Evolutionary conservation across 2,888 invertebrate genomes (phyloP).

Genomic region (Creontiades dilutus): DNA sequence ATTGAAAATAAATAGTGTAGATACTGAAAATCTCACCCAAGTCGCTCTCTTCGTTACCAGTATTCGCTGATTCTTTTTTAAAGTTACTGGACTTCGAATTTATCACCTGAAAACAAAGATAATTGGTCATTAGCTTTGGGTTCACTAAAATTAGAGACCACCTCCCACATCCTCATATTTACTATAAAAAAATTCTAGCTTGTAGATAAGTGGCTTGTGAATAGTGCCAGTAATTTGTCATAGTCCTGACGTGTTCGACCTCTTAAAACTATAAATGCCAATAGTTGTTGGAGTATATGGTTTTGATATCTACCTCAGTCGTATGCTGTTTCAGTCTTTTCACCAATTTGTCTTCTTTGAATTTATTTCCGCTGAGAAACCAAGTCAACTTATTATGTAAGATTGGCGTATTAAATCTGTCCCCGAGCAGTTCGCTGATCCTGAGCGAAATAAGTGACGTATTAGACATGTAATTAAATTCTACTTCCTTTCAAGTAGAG

Average conservation of each 20-base stretch:
- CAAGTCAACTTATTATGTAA: constrained; percentile 29
- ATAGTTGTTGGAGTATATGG: no score
- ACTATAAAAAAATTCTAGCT: no score
- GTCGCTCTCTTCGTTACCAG: background rate
- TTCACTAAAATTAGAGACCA: no score
- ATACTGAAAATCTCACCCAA: background rate
- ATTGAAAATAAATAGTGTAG: no score
- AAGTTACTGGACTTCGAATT: background rate
- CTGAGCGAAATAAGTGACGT: background rate
- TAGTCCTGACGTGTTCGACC: no score
- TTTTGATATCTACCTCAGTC: background rate
- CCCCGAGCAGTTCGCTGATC: constrained; percentile 1
- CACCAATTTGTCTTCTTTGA: constrained; percentile 44
- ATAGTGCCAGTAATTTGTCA: no score
- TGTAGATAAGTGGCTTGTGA: no score
- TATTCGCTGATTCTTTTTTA: background rate
- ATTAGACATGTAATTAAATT: no score
- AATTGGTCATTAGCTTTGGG: background rate
- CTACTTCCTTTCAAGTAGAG: no score
- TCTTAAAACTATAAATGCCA: no score
- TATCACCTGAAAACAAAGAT: background rate
- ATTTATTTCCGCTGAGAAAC: constrained; percentile 24
- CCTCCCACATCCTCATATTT: no score
- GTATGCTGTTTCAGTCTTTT: constrained; percentile 56
- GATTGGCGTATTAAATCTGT: constrained; percentile 46